Percentiles rank a stretch among this genome's conserved stretches.
Evolutionary conservation across 2,888 invertebrate species (phyloP).

Genomic region (Torymus auratus): DNA sequence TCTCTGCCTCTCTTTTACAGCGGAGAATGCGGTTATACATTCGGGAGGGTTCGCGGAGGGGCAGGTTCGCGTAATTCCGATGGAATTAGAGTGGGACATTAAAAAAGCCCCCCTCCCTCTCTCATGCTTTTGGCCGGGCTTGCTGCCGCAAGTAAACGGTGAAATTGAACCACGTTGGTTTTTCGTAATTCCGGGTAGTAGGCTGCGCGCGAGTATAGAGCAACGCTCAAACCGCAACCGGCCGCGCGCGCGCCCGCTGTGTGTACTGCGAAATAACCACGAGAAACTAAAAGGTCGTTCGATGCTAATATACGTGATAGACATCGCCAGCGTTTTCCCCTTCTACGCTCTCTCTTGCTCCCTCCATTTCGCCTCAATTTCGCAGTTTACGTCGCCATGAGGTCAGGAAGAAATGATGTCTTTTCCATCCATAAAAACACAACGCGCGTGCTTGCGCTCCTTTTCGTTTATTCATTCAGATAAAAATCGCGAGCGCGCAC

Average conservation of each 20-base stretch:
- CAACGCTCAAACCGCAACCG: constrained; percentile 36
- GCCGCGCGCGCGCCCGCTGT: background rate
- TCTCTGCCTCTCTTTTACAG: too few relatives aligned
- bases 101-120: background rate
- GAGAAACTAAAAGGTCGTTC: constrained; percentile 48
- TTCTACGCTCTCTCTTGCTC: too few relatives aligned
- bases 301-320: constrained; percentile 42
- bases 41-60: too few relatives aligned
- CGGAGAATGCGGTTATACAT: too few relatives aligned
- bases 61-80: background rate
- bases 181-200: constrained; percentile 43
- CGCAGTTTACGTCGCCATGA: background rate
- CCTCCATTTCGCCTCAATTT: background rate
- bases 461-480: too few relatives aligned
- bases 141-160: constrained; percentile 34
- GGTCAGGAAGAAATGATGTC: background rate
- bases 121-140: too few relatives aligned
- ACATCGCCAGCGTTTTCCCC: constrained; percentile 9
- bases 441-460: too few relatives aligned
- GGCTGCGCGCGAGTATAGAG: background rate
- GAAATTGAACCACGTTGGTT: constrained; percentile 41
- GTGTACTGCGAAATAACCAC: constrained; percentile 37
- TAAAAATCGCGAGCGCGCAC: too few relatives aligned
- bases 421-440: constrained; percentile 25
- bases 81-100: constrained; percentile 11